Percentiles rank a stretch among this genome's conserved stretches.
These are phyloP conservation scores for Oreotrochilus melanogaster DNA, from an alignment of 2,113 vertebrate genomes.

Conservation along the genomic window DNA sequence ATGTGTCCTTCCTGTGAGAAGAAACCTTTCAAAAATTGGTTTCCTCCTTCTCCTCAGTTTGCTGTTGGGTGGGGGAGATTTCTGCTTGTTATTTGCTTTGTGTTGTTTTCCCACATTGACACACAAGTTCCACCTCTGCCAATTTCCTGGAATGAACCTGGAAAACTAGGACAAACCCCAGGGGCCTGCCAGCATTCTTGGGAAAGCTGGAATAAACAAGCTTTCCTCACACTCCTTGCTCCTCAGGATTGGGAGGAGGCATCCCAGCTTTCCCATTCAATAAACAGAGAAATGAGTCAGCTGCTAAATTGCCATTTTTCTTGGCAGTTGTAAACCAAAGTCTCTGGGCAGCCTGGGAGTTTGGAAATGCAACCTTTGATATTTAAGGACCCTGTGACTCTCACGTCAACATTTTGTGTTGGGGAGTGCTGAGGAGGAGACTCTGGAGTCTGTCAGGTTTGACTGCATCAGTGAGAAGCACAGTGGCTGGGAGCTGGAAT, in stretches of 20 bases:
- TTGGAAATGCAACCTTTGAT: not conserved
- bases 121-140: not conserved
- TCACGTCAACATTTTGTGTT: not conserved
- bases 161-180: not conserved
- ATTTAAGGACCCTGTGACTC: not conserved
- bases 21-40: not conserved
- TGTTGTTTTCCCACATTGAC: not conserved
- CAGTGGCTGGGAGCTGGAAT: not conserved
- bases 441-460: not conserved
- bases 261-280: not conserved
- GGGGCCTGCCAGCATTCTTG: not conserved
- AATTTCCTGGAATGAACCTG: conserved; percentile 30
- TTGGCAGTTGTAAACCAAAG: not conserved
- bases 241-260: not conserved
- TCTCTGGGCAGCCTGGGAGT: not conserved
- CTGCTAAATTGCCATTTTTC: not conserved
- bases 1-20: not conserved
- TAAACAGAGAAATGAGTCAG: not conserved
- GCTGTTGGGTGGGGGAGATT: not conserved
- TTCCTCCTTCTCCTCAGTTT: not conserved
- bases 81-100: not conserved
- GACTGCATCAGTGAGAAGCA: not conserved
- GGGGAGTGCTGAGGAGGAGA: not conserved
- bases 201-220: not conserved
- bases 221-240: not conserved